These are phyloP conservation scores for Drosophila pandora DNA, from an alignment of 1,140 invertebrate genomes.

Conservation along the genomic window DNA sequence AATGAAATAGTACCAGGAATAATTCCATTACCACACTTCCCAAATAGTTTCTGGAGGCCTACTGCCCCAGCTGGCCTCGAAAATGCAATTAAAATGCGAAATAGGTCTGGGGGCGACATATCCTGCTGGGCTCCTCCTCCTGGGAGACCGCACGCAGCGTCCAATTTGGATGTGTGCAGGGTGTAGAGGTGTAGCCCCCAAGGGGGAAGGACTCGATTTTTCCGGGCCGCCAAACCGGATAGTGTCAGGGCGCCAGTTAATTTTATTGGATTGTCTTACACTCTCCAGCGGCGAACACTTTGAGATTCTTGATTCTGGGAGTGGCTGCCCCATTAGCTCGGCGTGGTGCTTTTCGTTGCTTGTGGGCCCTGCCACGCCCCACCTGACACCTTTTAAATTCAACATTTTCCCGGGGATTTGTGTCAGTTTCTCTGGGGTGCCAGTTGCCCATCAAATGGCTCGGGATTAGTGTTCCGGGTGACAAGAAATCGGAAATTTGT, in stretches of 20 bases:
- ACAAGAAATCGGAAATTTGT: slow-evolving; percentile 3
- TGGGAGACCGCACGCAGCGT: slow-evolving; percentile 38
- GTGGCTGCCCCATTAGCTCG: slow-evolving; percentile 51
- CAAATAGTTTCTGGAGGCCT: slow-evolving; percentile 1
- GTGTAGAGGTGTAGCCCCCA: not conserved
- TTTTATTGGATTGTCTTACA: slow-evolving; percentile 75
- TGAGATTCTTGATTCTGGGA: slow-evolving; percentile 45
- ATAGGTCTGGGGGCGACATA: slow-evolving; percentile 17
- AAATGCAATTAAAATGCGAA: slow-evolving; percentile 55
- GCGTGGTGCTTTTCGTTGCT: slow-evolving; percentile 39
- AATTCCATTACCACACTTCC: slow-evolving; percentile 5
- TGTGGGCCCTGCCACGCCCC: slow-evolving; percentile 21
- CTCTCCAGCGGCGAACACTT: slow-evolving; percentile 67
- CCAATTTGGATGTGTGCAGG: slow-evolving; percentile 17
- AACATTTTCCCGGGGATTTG: slow-evolving; percentile 39
- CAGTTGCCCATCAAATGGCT: slow-evolving; percentile 11
- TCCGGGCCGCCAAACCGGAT: slow-evolving; percentile 14
- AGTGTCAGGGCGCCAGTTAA: slow-evolving; percentile 65
- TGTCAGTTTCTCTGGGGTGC: slow-evolving; percentile 28
- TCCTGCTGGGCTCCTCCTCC: slow-evolving; percentile 25
- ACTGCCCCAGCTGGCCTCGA: no score
- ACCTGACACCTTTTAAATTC: slow-evolving; percentile 7
- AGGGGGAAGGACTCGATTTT: not conserved
- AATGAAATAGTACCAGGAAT: no score
- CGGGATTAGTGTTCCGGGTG: slow-evolving; percentile 9